Percentiles rank a stretch among this genome's conserved stretches.
Evolutionary conservation across 1,140 invertebrate species (phyloP).

Genomic region (Geopemphigus sp.): DNA sequence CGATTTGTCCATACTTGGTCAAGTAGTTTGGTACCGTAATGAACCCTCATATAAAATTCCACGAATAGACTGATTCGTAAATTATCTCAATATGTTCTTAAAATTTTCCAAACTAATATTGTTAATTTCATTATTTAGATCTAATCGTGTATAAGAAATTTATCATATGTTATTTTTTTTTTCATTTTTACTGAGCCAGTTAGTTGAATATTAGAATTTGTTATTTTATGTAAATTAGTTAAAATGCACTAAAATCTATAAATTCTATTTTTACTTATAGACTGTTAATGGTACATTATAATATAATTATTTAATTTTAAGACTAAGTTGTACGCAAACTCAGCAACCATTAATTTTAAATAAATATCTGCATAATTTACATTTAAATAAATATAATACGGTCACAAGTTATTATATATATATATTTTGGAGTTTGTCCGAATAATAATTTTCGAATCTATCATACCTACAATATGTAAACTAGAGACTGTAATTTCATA

Average conservation of each 20-base stretch:
- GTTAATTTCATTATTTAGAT: constrained; percentile 31
- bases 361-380: constrained; percentile 1
- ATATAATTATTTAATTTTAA: neutral
- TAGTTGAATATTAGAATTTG: neutral
- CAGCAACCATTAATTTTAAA: neutral
- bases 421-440: neutral
- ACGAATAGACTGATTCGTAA: constrained; percentile 45
- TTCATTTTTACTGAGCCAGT: neutral
- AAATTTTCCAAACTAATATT: constrained; percentile 30
- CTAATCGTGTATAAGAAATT: constrained; percentile 9
- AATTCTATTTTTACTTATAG: constrained; percentile 21
- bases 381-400: constrained; percentile 14
- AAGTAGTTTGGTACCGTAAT: constrained; percentile 62
- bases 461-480: neutral
- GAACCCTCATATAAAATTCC: constrained; percentile 40
- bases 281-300: neutral
- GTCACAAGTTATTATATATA: neutral
- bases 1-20: constrained; percentile 77
- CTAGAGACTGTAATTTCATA: constrained; percentile 4
- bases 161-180: constrained; percentile 14
- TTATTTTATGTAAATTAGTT: neutral
- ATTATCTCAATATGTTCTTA: constrained; percentile 3
- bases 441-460: neutral
- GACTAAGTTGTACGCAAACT: neutral
- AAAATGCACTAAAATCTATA: neutral